Base-by-base conservation (phyloP, 2,888 invertebrate genomes). In the Erebia ligea region DNA sequence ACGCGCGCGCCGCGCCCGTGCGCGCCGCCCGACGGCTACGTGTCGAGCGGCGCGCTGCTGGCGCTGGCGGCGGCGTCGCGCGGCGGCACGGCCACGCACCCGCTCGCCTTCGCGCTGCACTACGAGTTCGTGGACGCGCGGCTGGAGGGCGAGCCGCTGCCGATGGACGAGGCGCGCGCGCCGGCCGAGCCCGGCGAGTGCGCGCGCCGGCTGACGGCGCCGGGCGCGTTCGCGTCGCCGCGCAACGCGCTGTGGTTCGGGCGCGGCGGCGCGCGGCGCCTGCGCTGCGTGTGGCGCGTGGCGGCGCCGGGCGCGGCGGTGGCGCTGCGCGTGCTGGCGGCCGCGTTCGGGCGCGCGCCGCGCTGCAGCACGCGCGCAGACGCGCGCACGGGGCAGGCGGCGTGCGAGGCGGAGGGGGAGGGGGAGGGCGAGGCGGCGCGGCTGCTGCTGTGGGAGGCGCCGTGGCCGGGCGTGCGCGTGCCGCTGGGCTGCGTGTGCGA, bases 121-220 rank as follows among this genome's bases (percentile, higher is more conserved):
- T 97, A 97, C 85, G 97, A 97, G 87, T 97, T 97, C 83, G 95
- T 97, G 25, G 97, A 97, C 83, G 97, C 97, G 2, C 93, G 96
- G 56, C 94, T 97, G 73, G 96, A 96, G 45, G 97, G 97, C 15
- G 95, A 95, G 72, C 89, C 94, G 10, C 95, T 96, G 94, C 88
- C 94, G 1, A 80, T 77, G 0, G 82, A 81, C 8, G 82, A 78
- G 4, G 81, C 81, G 42, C 87, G 89, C 9, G 83, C 82, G 15
- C 89, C 88, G 50, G 85, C 84, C 8, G 80, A 78, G 68, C 92
- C 92, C 11, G 73, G 79, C 1, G 88, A 82, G 70, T 92, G 92
- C 75, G 87, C 90, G 62, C 87, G 91, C 19, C 80, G 83, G 65
- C 76, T 91, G 58, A 82, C 84, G 56, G 85, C 85, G 71, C 93